Percentiles rank a stretch among this genome's conserved stretches.
These are phyloP conservation scores for Lepus townsendii DNA, from an alignment of 2,797 vertebrate species.

Conservation along the genomic window DNA sequence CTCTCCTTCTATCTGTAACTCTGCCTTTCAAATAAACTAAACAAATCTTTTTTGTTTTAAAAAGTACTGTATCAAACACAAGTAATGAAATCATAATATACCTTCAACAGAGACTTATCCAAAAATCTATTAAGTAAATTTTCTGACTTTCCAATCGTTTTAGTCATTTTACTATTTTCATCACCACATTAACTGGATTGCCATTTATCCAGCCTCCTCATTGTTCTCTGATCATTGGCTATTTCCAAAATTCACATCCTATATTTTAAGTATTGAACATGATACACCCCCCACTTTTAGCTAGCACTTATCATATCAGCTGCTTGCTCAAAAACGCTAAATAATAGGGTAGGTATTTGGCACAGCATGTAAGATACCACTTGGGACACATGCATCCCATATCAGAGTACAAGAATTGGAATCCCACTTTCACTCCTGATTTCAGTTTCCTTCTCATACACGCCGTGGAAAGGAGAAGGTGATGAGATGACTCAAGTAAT, in stretches of 20 bases:
- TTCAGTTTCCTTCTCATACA: no score
- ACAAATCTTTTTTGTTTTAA: background rate
- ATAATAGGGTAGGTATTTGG: no score
- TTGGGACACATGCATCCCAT: no score
- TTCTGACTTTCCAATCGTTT: background rate
- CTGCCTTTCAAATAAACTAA: background rate
- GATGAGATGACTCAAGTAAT: no score
- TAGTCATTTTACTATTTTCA: background rate
- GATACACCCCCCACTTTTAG: background rate
- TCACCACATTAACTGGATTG: background rate
- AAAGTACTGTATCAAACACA: slow-evolving; percentile 2
- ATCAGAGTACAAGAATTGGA: no score
- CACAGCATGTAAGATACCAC: no score
- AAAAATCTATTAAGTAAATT: background rate
- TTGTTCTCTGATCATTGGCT: background rate
- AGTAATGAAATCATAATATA: background rate
- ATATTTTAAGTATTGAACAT: slow-evolving; percentile 6
- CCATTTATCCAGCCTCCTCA: background rate
- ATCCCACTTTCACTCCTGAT: no score
- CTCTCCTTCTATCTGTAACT: no score
- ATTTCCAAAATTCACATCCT: background rate
- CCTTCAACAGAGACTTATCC: background rate
- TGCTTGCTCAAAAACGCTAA: background rate
- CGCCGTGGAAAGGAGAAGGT: no score
- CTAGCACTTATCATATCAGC: background rate